These are phyloP conservation scores for Cliona cf. orientalis DNA, from an alignment of 37 sponge, comb jelly and placozoan genomes.

Conservation along the genomic window DNA sequence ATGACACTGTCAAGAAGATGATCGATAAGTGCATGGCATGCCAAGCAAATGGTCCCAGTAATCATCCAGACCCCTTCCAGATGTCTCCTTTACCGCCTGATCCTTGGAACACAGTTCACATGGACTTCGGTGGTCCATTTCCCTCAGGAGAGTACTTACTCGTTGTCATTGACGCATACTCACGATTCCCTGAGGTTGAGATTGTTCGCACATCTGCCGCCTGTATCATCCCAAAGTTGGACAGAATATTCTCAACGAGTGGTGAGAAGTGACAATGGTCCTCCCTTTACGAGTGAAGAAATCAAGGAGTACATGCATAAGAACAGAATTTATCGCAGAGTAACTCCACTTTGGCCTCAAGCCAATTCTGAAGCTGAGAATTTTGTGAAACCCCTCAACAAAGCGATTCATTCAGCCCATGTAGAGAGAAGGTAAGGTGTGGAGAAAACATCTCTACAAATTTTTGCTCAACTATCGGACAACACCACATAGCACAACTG, in stretches of 20 bases:
- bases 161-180: slow-evolving; percentile 57
- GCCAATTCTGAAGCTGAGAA: slow-evolving; percentile 37
- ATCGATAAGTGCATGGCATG: slow-evolving; percentile 13
- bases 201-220: slow-evolving; percentile 34
- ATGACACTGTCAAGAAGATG: neutral
- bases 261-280: slow-evolving; percentile 46
- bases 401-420: slow-evolving; percentile 44
- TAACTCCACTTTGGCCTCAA: slow-evolving; percentile 35
- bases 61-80: slow-evolving; percentile 27
- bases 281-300: slow-evolving; percentile 22
- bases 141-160: slow-evolving; percentile 54
- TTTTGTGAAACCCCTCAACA: slow-evolving; percentile 47
- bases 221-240: slow-evolving; percentile 15
- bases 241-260: slow-evolving; percentile 10
- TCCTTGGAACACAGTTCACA: slow-evolving; percentile 44
- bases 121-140: slow-evolving; percentile 56
- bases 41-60: slow-evolving; percentile 8
- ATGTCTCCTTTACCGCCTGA: slow-evolving; percentile 49
- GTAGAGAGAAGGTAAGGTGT: slow-evolving; percentile 46
- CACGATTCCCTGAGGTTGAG: slow-evolving; percentile 28
- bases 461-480: slow-evolving; percentile 46
- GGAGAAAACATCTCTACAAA: slow-evolving; percentile 33
- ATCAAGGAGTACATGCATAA: slow-evolving; percentile 28
- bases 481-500: slow-evolving; percentile 36
- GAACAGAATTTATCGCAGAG: slow-evolving; percentile 18